Percentiles rank a stretch among this genome's conserved stretches.
Evolutionary conservation across 2,888 invertebrate species (phyloP).

Genomic region (Diarsia rubi): DNA sequence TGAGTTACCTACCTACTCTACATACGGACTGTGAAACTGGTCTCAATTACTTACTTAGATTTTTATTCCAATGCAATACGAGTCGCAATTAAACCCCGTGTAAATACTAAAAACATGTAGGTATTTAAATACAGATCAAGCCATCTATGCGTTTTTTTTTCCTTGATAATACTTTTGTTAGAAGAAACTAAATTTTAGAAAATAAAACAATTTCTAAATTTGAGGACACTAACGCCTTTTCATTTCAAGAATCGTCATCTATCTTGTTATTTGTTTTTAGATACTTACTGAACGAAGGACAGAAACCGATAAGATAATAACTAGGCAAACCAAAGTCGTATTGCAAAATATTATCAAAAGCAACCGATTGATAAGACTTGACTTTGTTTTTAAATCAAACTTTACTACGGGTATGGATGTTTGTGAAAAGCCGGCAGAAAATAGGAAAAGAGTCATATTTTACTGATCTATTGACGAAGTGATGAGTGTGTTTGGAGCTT

Average conservation of each 20-base stretch:
- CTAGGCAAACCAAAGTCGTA: conserved; percentile 34
- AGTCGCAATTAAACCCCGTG: conserved; percentile 16
- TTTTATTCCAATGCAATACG: conserved; percentile 9
- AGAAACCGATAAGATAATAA: conserved; percentile 55
- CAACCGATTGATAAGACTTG: conserved; percentile 32
- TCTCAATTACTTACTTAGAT: conserved; percentile 10
- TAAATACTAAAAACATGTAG: conserved; percentile 19
- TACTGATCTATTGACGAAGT: neutral
- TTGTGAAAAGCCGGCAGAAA: neutral
- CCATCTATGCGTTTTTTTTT: neutral
- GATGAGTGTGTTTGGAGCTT: neutral
- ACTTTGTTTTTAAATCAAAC: conserved; percentile 28
- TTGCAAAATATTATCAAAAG: conserved; percentile 56
- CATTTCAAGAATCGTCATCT: conserved; percentile 35
- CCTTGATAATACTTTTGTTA: neutral
- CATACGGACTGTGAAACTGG: neutral
- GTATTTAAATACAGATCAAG: conserved; percentile 9
- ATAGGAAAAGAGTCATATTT: neutral
- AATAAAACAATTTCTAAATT: neutral
- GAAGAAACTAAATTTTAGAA: neutral
- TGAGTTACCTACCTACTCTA: neutral
- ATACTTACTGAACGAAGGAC: conserved; percentile 50
- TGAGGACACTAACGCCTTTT: conserved; percentile 3
- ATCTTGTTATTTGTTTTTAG: conserved; percentile 24
- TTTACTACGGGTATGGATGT: neutral